Evolutionary conservation across 2,797 vertebrate species (phyloP).

Genomic region (Gallinago nigripennis): DNA sequence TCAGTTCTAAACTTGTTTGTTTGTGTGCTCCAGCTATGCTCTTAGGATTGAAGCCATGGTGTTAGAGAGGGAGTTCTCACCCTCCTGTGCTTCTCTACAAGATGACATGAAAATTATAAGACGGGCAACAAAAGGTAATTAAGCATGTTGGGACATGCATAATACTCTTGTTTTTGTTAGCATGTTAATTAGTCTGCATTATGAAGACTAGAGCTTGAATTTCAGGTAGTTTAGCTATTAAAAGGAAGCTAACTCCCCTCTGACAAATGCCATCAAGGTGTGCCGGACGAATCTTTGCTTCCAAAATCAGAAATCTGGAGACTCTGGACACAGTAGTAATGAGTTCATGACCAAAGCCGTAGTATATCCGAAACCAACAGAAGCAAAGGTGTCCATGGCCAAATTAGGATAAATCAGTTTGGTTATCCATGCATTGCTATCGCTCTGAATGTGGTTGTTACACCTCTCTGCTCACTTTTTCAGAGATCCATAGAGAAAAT

Average conservation of each 20-base stretch:
- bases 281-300: conserved; percentile 24
- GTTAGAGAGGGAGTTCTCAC: conserved; percentile 90
- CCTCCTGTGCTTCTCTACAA: conserved; percentile 86
- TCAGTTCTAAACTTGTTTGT: conserved; percentile 12
- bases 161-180: conserved; percentile 60
- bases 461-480: neutral
- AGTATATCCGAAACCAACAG: neutral
- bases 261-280: conserved; percentile 63
- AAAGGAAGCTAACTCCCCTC: conserved; percentile 60
- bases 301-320: conserved; percentile 13
- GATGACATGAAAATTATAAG: conserved; percentile 88
- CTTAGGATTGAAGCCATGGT: conserved; percentile 96
- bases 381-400: neutral
- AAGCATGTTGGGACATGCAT: conserved; percentile 27
- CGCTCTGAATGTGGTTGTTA: neutral
- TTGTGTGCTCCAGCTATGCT: conserved; percentile 84
- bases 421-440: neutral
- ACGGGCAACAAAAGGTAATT: conserved; percentile 89
- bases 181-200: conserved; percentile 58
- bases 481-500: neutral
- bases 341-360: neutral
- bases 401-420: neutral
- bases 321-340: neutral
- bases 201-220: conserved; percentile 69
- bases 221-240: conserved; percentile 73